Evolutionary conservation across 1,140 invertebrate species (phyloP).

Genomic region (Drosophila athabasca): DNA sequence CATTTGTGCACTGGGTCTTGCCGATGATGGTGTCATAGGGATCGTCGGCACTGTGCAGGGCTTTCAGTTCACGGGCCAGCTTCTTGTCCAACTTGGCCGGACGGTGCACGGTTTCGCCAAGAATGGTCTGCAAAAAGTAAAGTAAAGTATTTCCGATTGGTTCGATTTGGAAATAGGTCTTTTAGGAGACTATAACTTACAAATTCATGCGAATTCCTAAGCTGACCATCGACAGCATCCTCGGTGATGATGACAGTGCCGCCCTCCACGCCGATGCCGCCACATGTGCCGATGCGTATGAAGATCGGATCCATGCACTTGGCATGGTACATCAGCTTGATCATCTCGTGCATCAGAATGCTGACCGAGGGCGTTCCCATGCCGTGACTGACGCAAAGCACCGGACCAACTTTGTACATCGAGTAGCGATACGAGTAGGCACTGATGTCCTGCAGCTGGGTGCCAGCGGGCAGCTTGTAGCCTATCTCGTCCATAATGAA

Average conservation of each 20-base stretch:
- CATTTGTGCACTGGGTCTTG: constrained; percentile 97
- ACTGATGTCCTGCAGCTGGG: constrained; percentile 94
- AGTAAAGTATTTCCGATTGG: neutral
- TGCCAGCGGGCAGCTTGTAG: constrained; percentile 94
- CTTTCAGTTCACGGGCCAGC: constrained; percentile 91
- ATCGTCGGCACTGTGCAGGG: constrained; percentile 88
- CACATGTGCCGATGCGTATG: constrained; percentile 96
- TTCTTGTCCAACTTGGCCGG: constrained; percentile 92
- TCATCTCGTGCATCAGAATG: constrained; percentile 95
- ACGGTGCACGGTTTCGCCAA: constrained; percentile 93
- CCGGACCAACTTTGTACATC: constrained; percentile 95
- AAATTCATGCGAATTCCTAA: constrained; percentile 88
- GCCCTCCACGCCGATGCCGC: constrained; percentile 94
- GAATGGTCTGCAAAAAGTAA: constrained; percentile 88
- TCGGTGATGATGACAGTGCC: constrained; percentile 95
- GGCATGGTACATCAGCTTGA: constrained; percentile 97
- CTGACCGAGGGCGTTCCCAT: constrained; percentile 97
- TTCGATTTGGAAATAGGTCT: too few species aligned
- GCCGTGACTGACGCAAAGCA: constrained; percentile 89
- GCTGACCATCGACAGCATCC: constrained; percentile 92
- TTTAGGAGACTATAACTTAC: constrained; percentile 85
- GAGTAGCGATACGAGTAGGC: constrained; percentile 96
- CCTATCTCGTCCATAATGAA: constrained; percentile 96
- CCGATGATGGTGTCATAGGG: constrained; percentile 94
- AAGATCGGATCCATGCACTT: constrained; percentile 94